phyloP scores from a whole-genome alignment of 2,113 vertebrate species.

The Rhabdomys dilectus region DNA sequence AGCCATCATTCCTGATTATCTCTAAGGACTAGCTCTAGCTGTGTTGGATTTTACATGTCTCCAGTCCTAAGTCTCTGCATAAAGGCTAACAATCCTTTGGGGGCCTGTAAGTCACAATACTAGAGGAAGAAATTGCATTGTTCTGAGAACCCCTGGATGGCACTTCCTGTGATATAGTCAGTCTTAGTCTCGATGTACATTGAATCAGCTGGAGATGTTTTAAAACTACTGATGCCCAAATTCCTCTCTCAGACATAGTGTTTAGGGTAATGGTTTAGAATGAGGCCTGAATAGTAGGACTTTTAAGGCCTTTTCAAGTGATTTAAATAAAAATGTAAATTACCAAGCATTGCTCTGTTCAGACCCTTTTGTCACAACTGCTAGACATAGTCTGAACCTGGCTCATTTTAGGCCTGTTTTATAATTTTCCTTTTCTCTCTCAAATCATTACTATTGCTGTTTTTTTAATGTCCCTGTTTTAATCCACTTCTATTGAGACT shows the following conservation, averaged over 20 bases:
- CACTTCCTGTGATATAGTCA: background rate
- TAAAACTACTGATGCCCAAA: background rate
- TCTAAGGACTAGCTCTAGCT: background rate
- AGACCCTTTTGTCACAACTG: background rate
- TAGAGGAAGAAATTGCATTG: background rate
- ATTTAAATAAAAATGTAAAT: background rate
- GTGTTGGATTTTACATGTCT: background rate
- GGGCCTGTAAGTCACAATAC: too few species aligned
- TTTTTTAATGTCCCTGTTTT: background rate
- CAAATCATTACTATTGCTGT: background rate
- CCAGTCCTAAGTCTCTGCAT: background rate
- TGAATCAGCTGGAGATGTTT: background rate
- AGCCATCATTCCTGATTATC: background rate
- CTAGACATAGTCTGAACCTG: background rate
- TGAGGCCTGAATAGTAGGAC: background rate
- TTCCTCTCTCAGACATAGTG: background rate
- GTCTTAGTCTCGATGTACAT: background rate
- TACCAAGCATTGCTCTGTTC: background rate
- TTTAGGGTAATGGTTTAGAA: background rate
- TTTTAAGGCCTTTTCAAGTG: background rate
- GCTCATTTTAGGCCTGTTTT: background rate
- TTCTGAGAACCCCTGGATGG: background rate
- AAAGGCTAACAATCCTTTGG: background rate
- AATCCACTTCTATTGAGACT: background rate
- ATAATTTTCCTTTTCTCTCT: background rate